Evolutionary conservation across 2,797 vertebrate genomes (phyloP).

Genomic region (Diglossa cyanea): DNA sequence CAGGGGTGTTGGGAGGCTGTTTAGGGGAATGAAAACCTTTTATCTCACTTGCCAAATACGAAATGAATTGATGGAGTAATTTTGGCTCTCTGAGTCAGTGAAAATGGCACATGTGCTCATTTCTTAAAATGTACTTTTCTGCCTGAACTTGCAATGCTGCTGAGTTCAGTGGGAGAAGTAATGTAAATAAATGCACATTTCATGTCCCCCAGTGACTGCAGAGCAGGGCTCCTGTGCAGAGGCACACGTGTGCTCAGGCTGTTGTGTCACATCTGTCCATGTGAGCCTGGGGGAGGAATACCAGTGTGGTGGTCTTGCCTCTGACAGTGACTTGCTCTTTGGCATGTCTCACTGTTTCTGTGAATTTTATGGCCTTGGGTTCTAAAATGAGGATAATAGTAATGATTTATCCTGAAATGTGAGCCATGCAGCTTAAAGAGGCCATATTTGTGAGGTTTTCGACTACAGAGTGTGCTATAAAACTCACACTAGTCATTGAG

Average conservation of each 20-base stretch:
- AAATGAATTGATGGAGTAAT: not conserved
- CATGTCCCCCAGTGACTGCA: not conserved
- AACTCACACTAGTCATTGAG: not conserved
- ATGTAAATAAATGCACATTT: not conserved
- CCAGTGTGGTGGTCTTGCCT: not conserved
- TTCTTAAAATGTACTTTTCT: not conserved
- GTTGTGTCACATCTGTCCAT: fast-evolving
- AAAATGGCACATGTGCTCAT: not conserved
- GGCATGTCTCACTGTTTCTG: not conserved
- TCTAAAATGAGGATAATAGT: not conserved
- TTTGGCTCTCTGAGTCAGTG: not conserved
- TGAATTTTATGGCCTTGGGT: not conserved
- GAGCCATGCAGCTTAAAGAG: not conserved
- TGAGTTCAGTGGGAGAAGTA: not conserved
- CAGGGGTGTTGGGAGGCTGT: not conserved
- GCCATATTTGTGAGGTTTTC: not conserved
- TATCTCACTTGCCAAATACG: not conserved
- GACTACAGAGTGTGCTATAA: not conserved
- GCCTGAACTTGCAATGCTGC: not conserved
- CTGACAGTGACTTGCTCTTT: not conserved
- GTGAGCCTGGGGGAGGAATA: not conserved
- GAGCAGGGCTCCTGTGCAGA: not conserved
- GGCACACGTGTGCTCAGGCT: not conserved
- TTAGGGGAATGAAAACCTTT: not conserved
- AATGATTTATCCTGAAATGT: not conserved